Base-by-base conservation (phyloP, 2,888 invertebrate genomes). In the Ormia ochracea region DNA sequence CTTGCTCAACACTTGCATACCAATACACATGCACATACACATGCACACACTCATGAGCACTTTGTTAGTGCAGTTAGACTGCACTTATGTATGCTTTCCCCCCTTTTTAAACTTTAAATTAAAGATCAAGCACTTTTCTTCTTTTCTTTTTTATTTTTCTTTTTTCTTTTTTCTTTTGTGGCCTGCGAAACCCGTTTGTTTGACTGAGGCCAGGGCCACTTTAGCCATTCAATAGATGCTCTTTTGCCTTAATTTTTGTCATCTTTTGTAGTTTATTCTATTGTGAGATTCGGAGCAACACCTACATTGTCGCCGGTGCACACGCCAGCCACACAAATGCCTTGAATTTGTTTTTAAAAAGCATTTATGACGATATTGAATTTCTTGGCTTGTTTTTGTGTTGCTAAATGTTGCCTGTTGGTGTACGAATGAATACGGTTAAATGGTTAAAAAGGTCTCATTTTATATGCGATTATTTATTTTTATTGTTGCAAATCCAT, bases 281-380 rank as follows among this genome's bases (percentile, higher is more conserved):
- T 76, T 80, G 80, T 80, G 43, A 52, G 65, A 23, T 31, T 10
- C 38, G 12, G 41, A 43, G 31, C 21, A 75, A 76, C 80, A 80
- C 80, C 80, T 80, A 80, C 80, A 80, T 68, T 80, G 76, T 80
- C 80, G 76, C 80, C 76, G 28, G 54, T 26, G 23, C 23, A 68
- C n/a, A n/a, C 74, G 61, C 78, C 73, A 73, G 69, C 72, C 58
- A 63, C 61, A 43, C 12, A 41, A 17, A 26, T 66, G 10, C n/a
- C n/a, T 45, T 43, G 26, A 26, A 17, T 17, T 70, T 23, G 38
- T 66, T 38, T 23, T 43, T 56, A 61, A 56, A 61, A 66, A 76
- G 76, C 80, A 54, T 72, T 74, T 75, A 65, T 52, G 70, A 48
- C 28, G 68, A 76, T 80, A 80, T 80, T 80, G 80, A 80, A 73